Conservation (phyloP, 2,888 invertebrate species). For the Drosophila phalerata region DNA sequence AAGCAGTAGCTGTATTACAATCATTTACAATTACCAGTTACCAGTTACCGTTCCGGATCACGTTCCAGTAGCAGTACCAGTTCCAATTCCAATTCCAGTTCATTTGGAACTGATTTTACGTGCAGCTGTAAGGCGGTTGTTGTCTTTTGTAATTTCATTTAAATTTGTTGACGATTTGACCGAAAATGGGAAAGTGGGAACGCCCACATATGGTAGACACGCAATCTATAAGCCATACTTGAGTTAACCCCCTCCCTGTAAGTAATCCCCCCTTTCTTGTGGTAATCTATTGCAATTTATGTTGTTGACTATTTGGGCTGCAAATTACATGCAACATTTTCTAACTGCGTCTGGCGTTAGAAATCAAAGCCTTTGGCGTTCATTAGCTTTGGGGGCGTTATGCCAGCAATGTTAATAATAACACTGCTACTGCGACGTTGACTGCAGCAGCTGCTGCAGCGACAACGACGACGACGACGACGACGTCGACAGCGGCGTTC, state of each 20-base stretch:
- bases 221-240: slow-evolving; percentile 56
- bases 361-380: slow-evolving; percentile 82
- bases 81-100: slow-evolving; percentile 47
- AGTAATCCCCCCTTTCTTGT: not conserved
- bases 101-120: slow-evolving; percentile 36
- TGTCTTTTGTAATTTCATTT: slow-evolving; percentile 60
- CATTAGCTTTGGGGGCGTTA: slow-evolving; percentile 84
- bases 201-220: slow-evolving; percentile 78
- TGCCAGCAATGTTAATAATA: slow-evolving; percentile 68
- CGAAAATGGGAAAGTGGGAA: slow-evolving; percentile 75
- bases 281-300: slow-evolving; percentile 67
- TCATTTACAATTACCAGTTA: slow-evolving; percentile 8
- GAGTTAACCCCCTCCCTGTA: not conserved
- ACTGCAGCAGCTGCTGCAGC: slow-evolving; percentile 28
- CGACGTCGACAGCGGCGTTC: slow-evolving; percentile 53
- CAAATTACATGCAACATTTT: slow-evolving; percentile 76
- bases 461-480: slow-evolving; percentile 15
- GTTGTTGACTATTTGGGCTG: slow-evolving; percentile 75
- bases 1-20: not conserved
- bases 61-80: slow-evolving; percentile 11
- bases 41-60: slow-evolving; percentile 7
- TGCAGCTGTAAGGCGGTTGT: slow-evolving; percentile 37
- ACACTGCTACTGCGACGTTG: slow-evolving; percentile 35
- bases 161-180: slow-evolving; percentile 78
- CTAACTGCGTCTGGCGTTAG: slow-evolving; percentile 70